phyloP scores from a whole-genome alignment of 1,140 invertebrate genomes.

The Pissodes strobi region DNA sequence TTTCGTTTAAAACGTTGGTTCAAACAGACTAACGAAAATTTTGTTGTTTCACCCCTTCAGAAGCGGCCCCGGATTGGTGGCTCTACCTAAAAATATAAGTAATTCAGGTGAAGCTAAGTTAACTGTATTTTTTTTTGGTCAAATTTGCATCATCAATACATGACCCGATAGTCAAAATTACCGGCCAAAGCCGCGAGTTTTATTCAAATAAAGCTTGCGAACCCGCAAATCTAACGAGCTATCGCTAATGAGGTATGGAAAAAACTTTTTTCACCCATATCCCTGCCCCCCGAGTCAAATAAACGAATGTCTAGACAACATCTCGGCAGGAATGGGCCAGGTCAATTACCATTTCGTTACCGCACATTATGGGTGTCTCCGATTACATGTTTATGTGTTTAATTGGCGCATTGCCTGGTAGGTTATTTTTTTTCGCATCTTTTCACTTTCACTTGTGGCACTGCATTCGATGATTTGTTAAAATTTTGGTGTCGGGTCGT shows the following conservation, averaged over 20 bases:
- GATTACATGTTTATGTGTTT: slow-evolving; percentile 49
- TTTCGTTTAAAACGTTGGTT: no score
- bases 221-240: not conserved
- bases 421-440: slow-evolving; percentile 31
- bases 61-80: no score
- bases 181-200: no score
- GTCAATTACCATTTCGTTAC: slow-evolving; percentile 31
- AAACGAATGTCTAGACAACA: slow-evolving; percentile 16
- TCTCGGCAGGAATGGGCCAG: slow-evolving; percentile 13
- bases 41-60: no score
- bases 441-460: slow-evolving; percentile 9
- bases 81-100: no score
- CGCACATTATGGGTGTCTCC: slow-evolving; percentile 42
- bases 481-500: no score
- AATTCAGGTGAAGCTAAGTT: no score
- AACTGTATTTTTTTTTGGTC: no score
- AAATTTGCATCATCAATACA: no score
- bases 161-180: no score
- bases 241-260: not conserved
- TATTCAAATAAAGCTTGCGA: not conserved
- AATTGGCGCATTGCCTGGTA: slow-evolving; percentile 48
- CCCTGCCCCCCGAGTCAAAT: slow-evolving; percentile 16
- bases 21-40: no score
- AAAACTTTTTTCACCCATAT: not conserved
- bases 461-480: not conserved